Conservation (phyloP, 2,888 invertebrate genomes). For the Troides aeacus region DNA sequence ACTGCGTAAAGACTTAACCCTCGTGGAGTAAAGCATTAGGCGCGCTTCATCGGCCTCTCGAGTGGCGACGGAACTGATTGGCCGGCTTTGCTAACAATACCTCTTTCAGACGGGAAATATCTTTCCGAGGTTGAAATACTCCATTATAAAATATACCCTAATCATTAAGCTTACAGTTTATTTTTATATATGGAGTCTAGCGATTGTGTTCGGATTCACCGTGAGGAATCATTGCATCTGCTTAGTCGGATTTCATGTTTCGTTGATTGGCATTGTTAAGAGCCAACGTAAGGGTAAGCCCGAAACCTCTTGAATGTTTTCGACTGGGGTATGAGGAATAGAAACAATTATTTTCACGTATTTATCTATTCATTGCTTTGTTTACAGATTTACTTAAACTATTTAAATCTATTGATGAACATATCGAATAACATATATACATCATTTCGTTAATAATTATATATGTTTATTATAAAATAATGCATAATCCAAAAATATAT, state of each 20-base stretch:
- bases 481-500: background rate
- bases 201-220: constrained; percentile 38
- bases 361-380: background rate
- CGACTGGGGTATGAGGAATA: constrained; percentile 50
- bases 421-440: too few species aligned
- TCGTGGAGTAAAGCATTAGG: constrained; percentile 62
- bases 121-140: constrained; percentile 35
- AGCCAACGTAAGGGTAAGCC: constrained; percentile 51
- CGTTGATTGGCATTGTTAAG: constrained; percentile 75
- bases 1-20: constrained; percentile 71
- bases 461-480: background rate
- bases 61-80: constrained; percentile 78
- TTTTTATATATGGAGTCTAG: constrained; percentile 29
- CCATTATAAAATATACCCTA: constrained; percentile 30
- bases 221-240: constrained; percentile 63
- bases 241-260: constrained; percentile 73
- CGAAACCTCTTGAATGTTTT: constrained; percentile 50
- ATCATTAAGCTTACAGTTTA: constrained; percentile 22
- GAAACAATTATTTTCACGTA: constrained; percentile 55
- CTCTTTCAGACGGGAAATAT: constrained; percentile 40
- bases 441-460: too few species aligned
- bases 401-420: background rate
- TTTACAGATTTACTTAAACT: background rate
- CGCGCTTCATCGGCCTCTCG: constrained; percentile 73
- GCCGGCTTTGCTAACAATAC: constrained; percentile 72